phyloP scores from a whole-genome alignment of 2,113 vertebrate genomes.

The Austrofundulus limnaeus region DNA sequence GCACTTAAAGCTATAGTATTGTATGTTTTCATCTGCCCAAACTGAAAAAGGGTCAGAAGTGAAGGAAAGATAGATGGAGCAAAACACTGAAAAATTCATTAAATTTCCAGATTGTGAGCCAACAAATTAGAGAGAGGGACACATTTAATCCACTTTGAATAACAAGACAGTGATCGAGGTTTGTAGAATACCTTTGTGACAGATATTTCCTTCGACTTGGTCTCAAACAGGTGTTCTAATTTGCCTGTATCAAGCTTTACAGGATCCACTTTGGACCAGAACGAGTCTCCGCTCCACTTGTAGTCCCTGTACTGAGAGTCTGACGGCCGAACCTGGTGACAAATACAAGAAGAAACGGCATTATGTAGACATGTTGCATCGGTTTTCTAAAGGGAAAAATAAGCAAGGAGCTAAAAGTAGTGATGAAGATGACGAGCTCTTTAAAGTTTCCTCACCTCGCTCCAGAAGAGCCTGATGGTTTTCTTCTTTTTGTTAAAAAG shows the following conservation, averaged over 20 bases:
- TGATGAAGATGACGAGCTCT: no score
- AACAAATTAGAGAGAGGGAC: no score
- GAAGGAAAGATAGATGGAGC: no score
- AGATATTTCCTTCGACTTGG: constrained; percentile 94
- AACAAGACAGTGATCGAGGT: no score
- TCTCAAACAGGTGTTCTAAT: constrained; percentile 95
- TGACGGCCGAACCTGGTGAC: constrained; percentile 81
- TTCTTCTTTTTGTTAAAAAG: constrained; percentile 96
- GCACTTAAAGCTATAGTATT: no score
- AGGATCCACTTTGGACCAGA: constrained; percentile 95
- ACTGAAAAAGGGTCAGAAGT: no score
- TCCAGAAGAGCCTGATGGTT: constrained; percentile 97
- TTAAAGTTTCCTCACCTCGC: constrained; percentile 82
- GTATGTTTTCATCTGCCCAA: no score
- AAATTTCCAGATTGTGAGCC: no score
- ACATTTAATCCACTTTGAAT: no score
- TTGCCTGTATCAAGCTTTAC: constrained; percentile 93
- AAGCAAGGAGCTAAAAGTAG: background rate
- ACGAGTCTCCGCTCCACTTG: constrained; percentile 84
- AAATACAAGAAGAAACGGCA: constrained; percentile 19
- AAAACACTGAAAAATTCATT: background rate
- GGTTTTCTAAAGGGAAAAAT: background rate
- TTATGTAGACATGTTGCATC: constrained; percentile 20
- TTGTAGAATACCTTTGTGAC: constrained; percentile 88
- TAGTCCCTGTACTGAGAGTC: constrained; percentile 87